These are phyloP conservation scores for Anguilla anguilla DNA, from an alignment of 2,797 vertebrate genomes.

Conservation along the genomic window DNA sequence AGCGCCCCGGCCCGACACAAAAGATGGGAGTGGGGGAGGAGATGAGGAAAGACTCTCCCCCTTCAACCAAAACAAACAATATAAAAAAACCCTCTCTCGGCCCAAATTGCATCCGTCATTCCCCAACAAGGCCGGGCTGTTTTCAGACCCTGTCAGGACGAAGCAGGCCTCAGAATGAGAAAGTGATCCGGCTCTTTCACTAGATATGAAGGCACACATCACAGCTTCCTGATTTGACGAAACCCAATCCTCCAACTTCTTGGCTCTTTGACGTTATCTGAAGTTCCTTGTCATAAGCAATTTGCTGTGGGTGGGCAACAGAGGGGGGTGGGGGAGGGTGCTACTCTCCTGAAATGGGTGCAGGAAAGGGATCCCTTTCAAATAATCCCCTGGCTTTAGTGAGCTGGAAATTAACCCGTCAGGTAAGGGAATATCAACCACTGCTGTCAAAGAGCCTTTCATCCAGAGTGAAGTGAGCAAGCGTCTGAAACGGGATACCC, in stretches of 20 bases:
- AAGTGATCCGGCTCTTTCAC: slow-evolving; percentile 73
- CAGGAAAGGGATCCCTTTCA: slow-evolving; percentile 71
- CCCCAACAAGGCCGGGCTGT: slow-evolving; percentile 64
- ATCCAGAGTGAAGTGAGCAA: slow-evolving; percentile 57
- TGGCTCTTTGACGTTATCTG: slow-evolving; percentile 77
- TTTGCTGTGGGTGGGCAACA: slow-evolving; percentile 74
- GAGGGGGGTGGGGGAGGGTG: slow-evolving; percentile 14
- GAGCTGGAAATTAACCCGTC: slow-evolving; percentile 70
- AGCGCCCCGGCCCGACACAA: slow-evolving; percentile 20
- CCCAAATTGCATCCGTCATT: slow-evolving; percentile 31
- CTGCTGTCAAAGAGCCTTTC: slow-evolving; percentile 69
- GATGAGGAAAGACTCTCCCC: slow-evolving; percentile 17
- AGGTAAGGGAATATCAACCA: slow-evolving; percentile 74
- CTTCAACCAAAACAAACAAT: slow-evolving; percentile 15
- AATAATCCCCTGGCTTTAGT: slow-evolving; percentile 69
- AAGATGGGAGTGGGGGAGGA: slow-evolving; percentile 14
- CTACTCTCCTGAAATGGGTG: slow-evolving; percentile 32
- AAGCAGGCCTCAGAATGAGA: not conserved
- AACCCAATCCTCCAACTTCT: slow-evolving; percentile 79
- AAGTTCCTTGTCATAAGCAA: slow-evolving; percentile 81
- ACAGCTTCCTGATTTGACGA: slow-evolving; percentile 75
- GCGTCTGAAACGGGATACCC: slow-evolving; percentile 74
- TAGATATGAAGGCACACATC: slow-evolving; percentile 78
- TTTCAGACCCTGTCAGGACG: slow-evolving; percentile 52
- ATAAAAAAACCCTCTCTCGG: not conserved